Evolutionary conservation across 2,888 invertebrate genomes (phyloP), one percentile per base, ranked within the genome.

Genomic region (Ormyrus nitidulus): DNA sequence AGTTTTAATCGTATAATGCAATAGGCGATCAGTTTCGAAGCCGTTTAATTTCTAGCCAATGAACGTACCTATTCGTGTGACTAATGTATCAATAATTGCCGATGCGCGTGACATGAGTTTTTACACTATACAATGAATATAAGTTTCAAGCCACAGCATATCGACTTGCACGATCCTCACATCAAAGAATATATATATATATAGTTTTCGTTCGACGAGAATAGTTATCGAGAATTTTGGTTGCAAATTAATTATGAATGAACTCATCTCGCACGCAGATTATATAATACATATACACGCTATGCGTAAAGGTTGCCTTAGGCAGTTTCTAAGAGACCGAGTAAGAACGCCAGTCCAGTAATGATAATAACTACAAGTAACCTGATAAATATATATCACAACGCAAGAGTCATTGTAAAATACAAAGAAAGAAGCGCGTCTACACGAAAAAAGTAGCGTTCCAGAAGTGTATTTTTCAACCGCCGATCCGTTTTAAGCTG

Each of bases 341-440:
- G 72, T 71, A 84, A 84, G 80, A 84, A 85, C 77, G 84, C 85
- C 84, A 86, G 84, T 84, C 84, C 85, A 86, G 82, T 81, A 77
- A 78, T 77, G 59, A 83, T 79, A 83, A 81, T 83, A 81, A 84
- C 77, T 82, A 59, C 49, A 46, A 65, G n/a, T 64, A 77, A 74
- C 51, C 76, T 34, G 65, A 81, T 61, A 76, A 66, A 34, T 34
- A 4, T 64, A 65, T 70, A 70, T 73, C 64, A 61, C 48, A 81
- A 73, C 13, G 72, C 76, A 71, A 79, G 71, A 4, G 51, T 69
- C 58, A 73, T 48, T 65, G 68, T 80, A 73, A 73, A 73, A 73
- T 68, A 73, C 51, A 51, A 76, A 70, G 9, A 44, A 46, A 65
- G 10, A 75, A 9, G 9, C n/a, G 64, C 58, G 49, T 62, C 49